Percentiles rank a stretch among this genome's conserved stretches.
Evolutionary conservation across 2,888 invertebrate genomes (phyloP).

Genomic region (Pollenia griseotomentosa): DNA sequence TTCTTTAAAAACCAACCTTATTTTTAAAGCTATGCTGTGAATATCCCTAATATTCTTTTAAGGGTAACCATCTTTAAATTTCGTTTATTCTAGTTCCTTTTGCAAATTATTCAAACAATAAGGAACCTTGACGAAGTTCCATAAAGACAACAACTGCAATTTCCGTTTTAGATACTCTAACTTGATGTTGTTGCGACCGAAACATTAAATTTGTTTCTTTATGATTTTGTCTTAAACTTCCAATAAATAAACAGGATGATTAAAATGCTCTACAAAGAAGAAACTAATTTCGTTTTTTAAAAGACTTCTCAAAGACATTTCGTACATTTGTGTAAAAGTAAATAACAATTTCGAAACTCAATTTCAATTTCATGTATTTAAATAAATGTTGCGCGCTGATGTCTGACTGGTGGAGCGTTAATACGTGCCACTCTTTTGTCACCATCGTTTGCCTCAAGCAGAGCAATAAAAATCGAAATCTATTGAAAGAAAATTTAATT

Average conservation of each 20-base stretch:
- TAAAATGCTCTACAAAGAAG: conserved; percentile 9
- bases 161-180: conserved; percentile 59
- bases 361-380: conserved; percentile 49
- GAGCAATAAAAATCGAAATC: conserved; percentile 36
- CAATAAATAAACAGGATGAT: conserved; percentile 53
- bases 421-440: conserved; percentile 59
- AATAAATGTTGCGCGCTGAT: conserved; percentile 29
- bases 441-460: conserved; percentile 34
- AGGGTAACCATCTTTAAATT: background rate
- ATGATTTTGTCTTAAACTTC: background rate
- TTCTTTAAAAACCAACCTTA: background rate
- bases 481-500: conserved; percentile 36
- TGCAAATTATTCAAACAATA: conserved; percentile 3
- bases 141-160: conserved; percentile 64
- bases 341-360: conserved; percentile 8
- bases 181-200: conserved; percentile 11
- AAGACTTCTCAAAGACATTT: background rate
- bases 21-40: background rate
- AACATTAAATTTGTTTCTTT: background rate
- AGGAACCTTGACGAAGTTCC: conserved; percentile 49
- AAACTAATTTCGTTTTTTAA: background rate
- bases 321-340: background rate
- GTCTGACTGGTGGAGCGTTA: conserved; percentile 49
- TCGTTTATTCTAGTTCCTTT: background rate
- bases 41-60: conserved; percentile 21